These are phyloP conservation scores for Heliconius erato DNA, from an alignment of 2,888 invertebrate genomes.

Conservation along the genomic window DNA sequence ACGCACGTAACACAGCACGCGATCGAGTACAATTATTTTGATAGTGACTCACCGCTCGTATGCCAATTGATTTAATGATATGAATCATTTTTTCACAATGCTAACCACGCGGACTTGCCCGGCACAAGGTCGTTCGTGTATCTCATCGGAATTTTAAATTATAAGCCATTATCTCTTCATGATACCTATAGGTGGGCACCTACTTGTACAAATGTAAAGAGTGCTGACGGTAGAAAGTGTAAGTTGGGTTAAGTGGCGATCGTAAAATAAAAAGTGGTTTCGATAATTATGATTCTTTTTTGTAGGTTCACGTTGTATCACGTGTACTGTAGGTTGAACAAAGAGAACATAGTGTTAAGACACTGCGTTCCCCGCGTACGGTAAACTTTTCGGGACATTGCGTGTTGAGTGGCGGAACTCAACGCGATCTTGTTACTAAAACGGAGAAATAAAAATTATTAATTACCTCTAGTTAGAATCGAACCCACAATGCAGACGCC, in stretches of 20 bases:
- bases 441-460: no score
- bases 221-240: conserved; percentile 18
- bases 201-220: conserved; percentile 47
- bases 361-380: no score
- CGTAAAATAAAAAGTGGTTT: conserved; percentile 3
- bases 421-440: no score
- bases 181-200: background rate
- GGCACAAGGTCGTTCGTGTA: conserved; percentile 60
- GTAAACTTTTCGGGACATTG: no score
- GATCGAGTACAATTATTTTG: conserved; percentile 50
- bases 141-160: conserved; percentile 67
- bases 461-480: no score
- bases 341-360: no score
- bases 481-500: no score
- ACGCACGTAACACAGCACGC: conserved; percentile 49
- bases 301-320: no score
- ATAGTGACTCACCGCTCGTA: conserved; percentile 64
- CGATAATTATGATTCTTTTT: no score
- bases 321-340: no score
- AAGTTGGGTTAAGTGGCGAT: background rate
- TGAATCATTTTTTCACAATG: conserved; percentile 73
- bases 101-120: conserved; percentile 66
- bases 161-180: conserved; percentile 52
- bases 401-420: no score
- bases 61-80: conserved; percentile 61